Conservation (phyloP, 2,888 invertebrate species). For the Brachynemurus nebulosus region DNA sequence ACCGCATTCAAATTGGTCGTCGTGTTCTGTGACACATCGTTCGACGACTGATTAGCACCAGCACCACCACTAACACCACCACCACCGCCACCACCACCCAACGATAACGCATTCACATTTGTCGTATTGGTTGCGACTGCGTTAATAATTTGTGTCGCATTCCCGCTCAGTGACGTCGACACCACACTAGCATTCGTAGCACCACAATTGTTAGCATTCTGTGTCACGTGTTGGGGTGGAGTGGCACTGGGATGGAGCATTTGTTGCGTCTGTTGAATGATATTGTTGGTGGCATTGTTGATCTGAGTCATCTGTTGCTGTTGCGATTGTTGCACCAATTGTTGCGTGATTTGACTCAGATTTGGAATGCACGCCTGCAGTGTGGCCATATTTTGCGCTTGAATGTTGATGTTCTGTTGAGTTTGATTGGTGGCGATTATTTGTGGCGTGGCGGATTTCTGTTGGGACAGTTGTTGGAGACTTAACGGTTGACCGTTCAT, state of each 20-base stretch:
- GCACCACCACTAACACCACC: not conserved
- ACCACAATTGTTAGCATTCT: not conserved
- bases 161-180: not conserved
- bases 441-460: constrained; percentile 2
- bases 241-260: constrained; percentile 15
- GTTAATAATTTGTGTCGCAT: constrained; percentile 7
- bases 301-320: not conserved
- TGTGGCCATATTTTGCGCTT: constrained; percentile 3
- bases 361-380: constrained; percentile 3
- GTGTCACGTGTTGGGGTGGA: constrained; percentile 11
- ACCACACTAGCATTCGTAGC: not conserved
- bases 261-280: constrained; percentile 11
- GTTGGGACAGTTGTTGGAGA: constrained; percentile 11
- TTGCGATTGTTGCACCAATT: constrained; percentile 5
- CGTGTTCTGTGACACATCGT: constrained; percentile 6
- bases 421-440: constrained; percentile 8
- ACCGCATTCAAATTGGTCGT: no score
- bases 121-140: constrained; percentile 2
- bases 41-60: not conserved
- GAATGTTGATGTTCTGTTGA: constrained; percentile 7
- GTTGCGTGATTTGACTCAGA: constrained; percentile 6
- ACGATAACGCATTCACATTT: not conserved
- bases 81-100: no score
- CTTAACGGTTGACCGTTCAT: constrained; percentile 13
- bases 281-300: not conserved